A percentile compares a stretch with the other conserved stretches of the same genome.
These are phyloP conservation scores for Drosophila ficusphila DNA, from an alignment of 1,140 invertebrate genomes.

Conservation along the genomic window DNA sequence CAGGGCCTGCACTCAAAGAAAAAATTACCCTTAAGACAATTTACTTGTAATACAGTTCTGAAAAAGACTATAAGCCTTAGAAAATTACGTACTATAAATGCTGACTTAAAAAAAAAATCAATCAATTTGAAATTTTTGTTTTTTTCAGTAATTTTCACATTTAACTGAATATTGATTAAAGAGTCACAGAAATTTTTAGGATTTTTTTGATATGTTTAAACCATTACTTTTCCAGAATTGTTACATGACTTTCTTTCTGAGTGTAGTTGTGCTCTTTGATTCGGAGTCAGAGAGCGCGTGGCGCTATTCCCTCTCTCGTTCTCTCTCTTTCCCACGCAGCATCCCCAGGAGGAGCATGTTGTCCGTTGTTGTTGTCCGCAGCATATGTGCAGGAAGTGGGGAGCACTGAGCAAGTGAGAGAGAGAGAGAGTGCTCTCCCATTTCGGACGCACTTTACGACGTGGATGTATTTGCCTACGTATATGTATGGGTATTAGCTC, in stretches of 20 bases:
- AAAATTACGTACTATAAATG: too few species aligned
- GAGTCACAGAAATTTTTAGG: not conserved
- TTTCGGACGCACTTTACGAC: conserved; percentile 62
- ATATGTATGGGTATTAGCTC: conserved; percentile 47
- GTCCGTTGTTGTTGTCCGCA: conserved; percentile 47
- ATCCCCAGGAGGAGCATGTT: conserved; percentile 57
- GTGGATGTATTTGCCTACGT: conserved; percentile 16
- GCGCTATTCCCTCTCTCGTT: conserved; percentile 21
- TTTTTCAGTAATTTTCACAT: not conserved
- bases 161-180: not conserved
- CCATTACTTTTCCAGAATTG: too few species aligned
- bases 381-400: conserved; percentile 72
- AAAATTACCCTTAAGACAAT: not conserved
- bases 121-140: not conserved
- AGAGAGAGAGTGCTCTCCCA: conserved; percentile 20
- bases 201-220: not conserved
- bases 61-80: too few species aligned
- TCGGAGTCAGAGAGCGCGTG: conserved; percentile 13
- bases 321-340: conserved; percentile 49
- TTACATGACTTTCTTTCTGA: not conserved
- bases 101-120: too few species aligned
- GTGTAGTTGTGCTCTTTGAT: conserved; percentile 23
- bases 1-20: conserved; percentile 12
- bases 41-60: too few species aligned
- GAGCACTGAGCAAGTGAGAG: conserved; percentile 17